Evolutionary conservation across 2,888 invertebrate species (phyloP).

Genomic region (Thecophora atra): DNA sequence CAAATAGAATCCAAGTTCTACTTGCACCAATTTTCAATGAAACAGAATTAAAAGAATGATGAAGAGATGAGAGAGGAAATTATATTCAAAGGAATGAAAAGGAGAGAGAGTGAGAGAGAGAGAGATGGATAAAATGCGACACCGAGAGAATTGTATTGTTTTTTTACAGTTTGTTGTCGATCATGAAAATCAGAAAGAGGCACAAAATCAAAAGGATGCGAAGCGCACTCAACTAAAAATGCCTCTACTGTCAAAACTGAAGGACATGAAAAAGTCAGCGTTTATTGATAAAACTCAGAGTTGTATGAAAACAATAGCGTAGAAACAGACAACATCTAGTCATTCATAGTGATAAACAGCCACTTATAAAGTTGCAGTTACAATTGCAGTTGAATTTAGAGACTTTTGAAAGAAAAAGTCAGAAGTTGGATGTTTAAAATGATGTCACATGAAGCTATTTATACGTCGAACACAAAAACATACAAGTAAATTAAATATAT

Average conservation of each 20-base stretch:
- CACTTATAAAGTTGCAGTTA: background rate
- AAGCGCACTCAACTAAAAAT: background rate
- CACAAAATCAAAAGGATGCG: background rate
- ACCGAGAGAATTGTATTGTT: background rate
- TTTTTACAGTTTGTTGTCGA: too few species aligned
- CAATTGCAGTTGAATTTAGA: conserved; percentile 5
- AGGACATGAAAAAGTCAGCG: conserved; percentile 7
- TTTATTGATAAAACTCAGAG: conserved; percentile 32
- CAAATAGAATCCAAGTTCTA: too few species aligned
- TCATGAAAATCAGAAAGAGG: background rate
- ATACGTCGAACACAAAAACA: conserved; percentile 24
- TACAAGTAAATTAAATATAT: too few species aligned
- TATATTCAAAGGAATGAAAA: too few species aligned
- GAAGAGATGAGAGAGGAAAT: too few species aligned
- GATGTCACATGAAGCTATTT: background rate
- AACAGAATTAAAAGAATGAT: background rate
- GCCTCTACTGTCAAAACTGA: background rate
- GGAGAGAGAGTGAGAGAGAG: too few species aligned
- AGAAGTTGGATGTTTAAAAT: background rate
- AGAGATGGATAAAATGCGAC: background rate
- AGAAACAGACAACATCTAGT: conserved; percentile 7
- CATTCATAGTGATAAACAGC: background rate
- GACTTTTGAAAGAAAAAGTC: background rate
- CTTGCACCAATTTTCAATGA: background rate
- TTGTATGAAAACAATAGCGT: background rate